Base-by-base conservation (phyloP, 2,888 invertebrate species). In the Caenorhabditis parvicauda region DNA sequence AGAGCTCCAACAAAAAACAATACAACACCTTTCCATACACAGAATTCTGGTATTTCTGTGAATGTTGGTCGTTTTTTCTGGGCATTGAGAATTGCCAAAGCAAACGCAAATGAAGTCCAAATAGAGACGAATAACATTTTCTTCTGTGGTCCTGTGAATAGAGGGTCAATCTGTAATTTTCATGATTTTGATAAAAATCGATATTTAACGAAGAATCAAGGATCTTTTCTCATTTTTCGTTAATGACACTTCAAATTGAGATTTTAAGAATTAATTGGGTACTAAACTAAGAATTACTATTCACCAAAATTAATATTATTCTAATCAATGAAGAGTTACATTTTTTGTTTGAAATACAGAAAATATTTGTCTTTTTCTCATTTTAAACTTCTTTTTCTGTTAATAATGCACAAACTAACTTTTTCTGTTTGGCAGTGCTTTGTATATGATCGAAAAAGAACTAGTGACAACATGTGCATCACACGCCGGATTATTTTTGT, bases 41-140 rank as follows among this genome's bases (percentile, higher is more conserved):
- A 52, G 38, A 75, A 69, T 14, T 66, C 58, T 5, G 68, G 71
- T 22, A 75, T 76, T 21, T 57, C 46, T n/a, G 59, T 63, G 37
- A 57, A 67, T 2, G 72, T 70, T 29, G 63, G 59, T 2, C 79
- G 58, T 39, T 81, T 59, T 55, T 64, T 68, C 29, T 75, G 64
- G 1, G 64, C 59, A 58, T 82, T 81, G n/a, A 81, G 65, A 19
- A 81, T 58, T 53, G 74, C 78, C n/a, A 81, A 61, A 4, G 81
- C 77, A 25, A 80, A 67, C 2, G 81, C 80, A 55, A 82, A 81
- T 0, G 80, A 64, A 17, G 74, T 72, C 81, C 80, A 81, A 21
- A 82, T 72, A 2, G 79, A 74, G 14, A 81, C 81, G 59, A 82
- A 81, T 21, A 74, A 56, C 77, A 81, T 81, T 54, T 81, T 82